phyloP scores from a whole-genome alignment of 2,888 invertebrate genomes.

The Xestia rhomboidea region DNA sequence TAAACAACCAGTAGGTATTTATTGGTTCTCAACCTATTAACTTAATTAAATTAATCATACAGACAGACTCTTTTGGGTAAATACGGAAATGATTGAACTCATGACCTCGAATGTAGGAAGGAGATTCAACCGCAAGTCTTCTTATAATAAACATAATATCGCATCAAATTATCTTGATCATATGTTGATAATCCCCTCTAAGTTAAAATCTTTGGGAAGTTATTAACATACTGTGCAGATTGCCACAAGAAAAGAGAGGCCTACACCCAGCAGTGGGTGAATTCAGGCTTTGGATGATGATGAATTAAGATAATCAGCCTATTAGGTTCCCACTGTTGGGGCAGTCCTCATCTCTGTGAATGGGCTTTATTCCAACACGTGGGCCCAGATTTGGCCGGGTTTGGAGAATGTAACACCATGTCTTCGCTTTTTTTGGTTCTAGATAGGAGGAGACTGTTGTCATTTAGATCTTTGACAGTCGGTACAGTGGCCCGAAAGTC shows the following conservation, averaged over 20 bases:
- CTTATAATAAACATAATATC: not conserved
- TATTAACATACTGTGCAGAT: not conserved
- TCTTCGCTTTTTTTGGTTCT: too few relatives aligned
- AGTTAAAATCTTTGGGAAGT: not conserved
- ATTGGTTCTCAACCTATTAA: not conserved
- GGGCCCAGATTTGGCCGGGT: too few relatives aligned
- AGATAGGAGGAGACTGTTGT: too few relatives aligned
- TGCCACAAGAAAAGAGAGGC: too few relatives aligned
- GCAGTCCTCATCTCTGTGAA: not conserved
- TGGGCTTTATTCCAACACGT: too few relatives aligned
- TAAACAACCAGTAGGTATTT: not conserved
- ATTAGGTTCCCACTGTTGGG: too few relatives aligned
- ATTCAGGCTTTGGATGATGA: too few relatives aligned
- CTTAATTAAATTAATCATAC: slow-evolving; percentile 5
- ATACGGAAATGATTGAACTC: slow-evolving; percentile 34
- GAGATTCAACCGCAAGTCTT: not conserved
- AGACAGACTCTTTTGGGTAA: not conserved
- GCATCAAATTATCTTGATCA: not conserved
- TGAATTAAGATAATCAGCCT: not conserved
- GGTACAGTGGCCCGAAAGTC: too few relatives aligned
- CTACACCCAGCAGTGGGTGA: too few relatives aligned
- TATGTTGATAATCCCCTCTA: not conserved
- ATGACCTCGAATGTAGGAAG: slow-evolving; percentile 27
- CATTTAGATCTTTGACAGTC: too few relatives aligned
- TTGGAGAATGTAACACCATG: too few relatives aligned